Percentiles rank a stretch among this genome's conserved stretches.
phyloP scores from a whole-genome alignment of 2,888 invertebrate genomes.

The Sarcophaga caerulescens region DNA sequence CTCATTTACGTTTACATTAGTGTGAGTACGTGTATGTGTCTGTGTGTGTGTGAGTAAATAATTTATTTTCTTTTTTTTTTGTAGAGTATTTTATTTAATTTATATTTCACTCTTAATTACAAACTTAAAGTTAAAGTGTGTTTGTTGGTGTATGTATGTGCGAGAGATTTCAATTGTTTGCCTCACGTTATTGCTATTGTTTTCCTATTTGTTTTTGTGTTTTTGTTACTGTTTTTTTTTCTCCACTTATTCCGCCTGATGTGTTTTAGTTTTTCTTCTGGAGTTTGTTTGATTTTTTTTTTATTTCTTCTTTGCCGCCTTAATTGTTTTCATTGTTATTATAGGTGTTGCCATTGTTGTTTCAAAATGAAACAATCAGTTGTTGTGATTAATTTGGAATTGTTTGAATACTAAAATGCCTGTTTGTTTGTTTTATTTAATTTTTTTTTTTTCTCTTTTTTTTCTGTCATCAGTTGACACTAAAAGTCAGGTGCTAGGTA shows the following conservation, averaged over 20 bases:
- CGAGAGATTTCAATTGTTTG: not conserved
- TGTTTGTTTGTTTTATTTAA: not conserved
- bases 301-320: not conserved
- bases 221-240: not conserved
- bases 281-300: not conserved
- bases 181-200: slow-evolving; percentile 7
- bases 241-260: slow-evolving; percentile 14
- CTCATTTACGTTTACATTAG: slow-evolving; percentile 12
- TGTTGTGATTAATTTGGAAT: slow-evolving; percentile 63
- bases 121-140: slow-evolving; percentile 39
- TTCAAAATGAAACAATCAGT: slow-evolving; percentile 50
- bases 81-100: slow-evolving; percentile 15
- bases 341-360: not conserved
- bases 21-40: not conserved
- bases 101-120: slow-evolving; percentile 48
- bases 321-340: not conserved
- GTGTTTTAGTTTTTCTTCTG: not conserved
- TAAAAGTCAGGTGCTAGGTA: slow-evolving; percentile 42
- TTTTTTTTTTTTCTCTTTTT: not conserved
- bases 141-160: not conserved
- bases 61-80: too few species aligned
- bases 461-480: slow-evolving; percentile 29
- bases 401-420: slow-evolving; percentile 40
- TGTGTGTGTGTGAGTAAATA: not conserved
- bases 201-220: slow-evolving; percentile 12